Percentiles rank a stretch among this genome's conserved stretches.
Evolutionary conservation across 2,113 vertebrate genomes (phyloP).

Genomic region (Rhabdomys dilectus): DNA sequence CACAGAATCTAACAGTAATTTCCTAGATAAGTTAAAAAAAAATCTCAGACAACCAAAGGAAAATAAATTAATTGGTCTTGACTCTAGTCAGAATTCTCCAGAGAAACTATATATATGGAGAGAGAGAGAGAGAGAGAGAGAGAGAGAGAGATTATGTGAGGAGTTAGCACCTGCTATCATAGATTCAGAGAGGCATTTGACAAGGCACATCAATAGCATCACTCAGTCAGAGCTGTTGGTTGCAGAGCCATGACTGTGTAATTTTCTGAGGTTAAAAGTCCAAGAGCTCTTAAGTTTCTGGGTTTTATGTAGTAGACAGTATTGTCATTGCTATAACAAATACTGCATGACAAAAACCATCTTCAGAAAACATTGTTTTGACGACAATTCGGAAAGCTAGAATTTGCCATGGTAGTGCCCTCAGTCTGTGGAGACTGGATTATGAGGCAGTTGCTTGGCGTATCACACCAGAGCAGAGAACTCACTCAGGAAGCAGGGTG

Average conservation of each 20-base stretch:
- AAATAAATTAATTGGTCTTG: not conserved
- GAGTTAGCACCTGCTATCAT: not conserved
- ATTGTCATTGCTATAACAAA: not conserved
- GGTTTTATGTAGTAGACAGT: not conserved
- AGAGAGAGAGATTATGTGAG: not conserved
- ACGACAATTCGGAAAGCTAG: not conserved
- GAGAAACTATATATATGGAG: not conserved
- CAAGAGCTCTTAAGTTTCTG: not conserved
- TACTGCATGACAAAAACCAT: not conserved
- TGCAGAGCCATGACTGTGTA: not conserved
- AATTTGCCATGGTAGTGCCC: not conserved
- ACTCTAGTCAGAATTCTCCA: not conserved
- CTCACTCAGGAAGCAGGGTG: not conserved
- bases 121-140: not conserved
- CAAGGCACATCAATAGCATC: no score
- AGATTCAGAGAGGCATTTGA: not conserved
- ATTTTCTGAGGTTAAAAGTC: not conserved
- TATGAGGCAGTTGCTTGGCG: not conserved
- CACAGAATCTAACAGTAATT: not conserved
- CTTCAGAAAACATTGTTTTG: not conserved
- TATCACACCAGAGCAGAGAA: not conserved
- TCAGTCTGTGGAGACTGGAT: not conserved
- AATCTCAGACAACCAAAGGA: not conserved
- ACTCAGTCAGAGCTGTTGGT: not conserved
- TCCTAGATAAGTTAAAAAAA: not conserved